phyloP scores from a whole-genome alignment of 2,888 invertebrate species.

The Nemotelus pantherinus region DNA sequence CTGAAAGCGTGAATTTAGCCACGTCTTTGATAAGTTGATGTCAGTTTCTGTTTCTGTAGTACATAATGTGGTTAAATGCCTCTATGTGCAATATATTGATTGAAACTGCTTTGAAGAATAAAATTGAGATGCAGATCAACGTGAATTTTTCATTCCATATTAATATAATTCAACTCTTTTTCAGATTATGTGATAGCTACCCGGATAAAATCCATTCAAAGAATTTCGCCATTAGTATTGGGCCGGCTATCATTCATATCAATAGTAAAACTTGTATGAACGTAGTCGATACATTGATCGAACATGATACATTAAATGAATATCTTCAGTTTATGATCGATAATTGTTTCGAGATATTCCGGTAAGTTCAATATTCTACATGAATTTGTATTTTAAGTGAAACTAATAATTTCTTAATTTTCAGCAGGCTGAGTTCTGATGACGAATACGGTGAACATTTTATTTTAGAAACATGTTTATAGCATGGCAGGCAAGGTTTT shows the following conservation, averaged over 20 bases:
- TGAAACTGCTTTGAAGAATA: too few relatives aligned
- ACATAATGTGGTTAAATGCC: too few relatives aligned
- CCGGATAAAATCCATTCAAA: conserved; percentile 29
- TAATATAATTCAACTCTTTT: not conserved
- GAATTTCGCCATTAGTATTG: conserved; percentile 38
- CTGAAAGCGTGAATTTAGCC: too few relatives aligned
- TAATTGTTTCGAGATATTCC: conserved; percentile 27
- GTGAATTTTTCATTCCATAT: not conserved
- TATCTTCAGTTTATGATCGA: conserved; percentile 38
- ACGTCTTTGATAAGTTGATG: too few relatives aligned
- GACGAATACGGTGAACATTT: conserved; percentile 10
- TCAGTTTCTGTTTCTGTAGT: too few relatives aligned
- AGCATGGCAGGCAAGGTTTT: not conserved
- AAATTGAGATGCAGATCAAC: not conserved
- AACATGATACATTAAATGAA: conserved; percentile 37
- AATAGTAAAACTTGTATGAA: conserved; percentile 23
- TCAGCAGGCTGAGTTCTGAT: not conserved
- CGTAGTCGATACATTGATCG: conserved; percentile 28
- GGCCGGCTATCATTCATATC: conserved; percentile 36
- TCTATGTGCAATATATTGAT: too few relatives aligned
- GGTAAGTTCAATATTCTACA: conserved; percentile 13
- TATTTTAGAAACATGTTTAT: conserved; percentile 21
- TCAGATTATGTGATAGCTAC: conserved; percentile 26
- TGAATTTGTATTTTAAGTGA: not conserved
- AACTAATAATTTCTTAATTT: not conserved